Evolutionary conservation across 2,113 vertebrate species (phyloP), one percentile per base, ranked within the genome.

Genomic region (Illadopsis cleaveri): DNA sequence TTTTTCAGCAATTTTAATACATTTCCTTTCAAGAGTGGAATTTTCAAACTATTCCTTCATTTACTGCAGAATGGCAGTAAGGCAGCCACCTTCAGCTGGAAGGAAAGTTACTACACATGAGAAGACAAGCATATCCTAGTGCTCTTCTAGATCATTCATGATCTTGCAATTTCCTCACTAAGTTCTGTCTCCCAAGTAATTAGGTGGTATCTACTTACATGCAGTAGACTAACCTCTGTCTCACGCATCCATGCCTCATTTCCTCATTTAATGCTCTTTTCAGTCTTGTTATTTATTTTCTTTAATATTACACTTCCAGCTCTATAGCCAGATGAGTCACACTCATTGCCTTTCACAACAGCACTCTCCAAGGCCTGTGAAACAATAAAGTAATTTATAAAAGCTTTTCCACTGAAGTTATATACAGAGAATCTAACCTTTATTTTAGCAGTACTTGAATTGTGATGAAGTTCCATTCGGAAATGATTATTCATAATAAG

Each of bases 191-290:
- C 94, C 89, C 92, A 33, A 88, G 77, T 97, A 96, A 97, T 96
- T 97, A 97, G 92, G 71, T 93, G 47, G 83, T 90, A 69, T 70
- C 92, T 88, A 91, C 93, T 97, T 97, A 80, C 78, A 93, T 79
- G 68, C 65, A 86, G 89, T 77, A 95, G 84, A 66, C 94, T 96
- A 97, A 89, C 96, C 93, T 96, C 91, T 85, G 96, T 95, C 97
- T 98, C 96, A 97, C 5, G 25, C 86, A 96, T 94, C 95, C 89
- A 83, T 98, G 97, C 97, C 96, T 98, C 98, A 98, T 98, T 98
- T 98, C 98, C 98, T 98, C 97, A 97, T 97, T 98, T 98, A 98
- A 98, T 98, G 98, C 97, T 97, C 98, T 98, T 96, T 97, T 96
- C 91, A 95, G 94, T 86, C 97, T 96, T 92, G 75, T 97, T 98